phyloP scores from a whole-genome alignment of 2,113 vertebrate species.

The Orycteropus afer region DNA sequence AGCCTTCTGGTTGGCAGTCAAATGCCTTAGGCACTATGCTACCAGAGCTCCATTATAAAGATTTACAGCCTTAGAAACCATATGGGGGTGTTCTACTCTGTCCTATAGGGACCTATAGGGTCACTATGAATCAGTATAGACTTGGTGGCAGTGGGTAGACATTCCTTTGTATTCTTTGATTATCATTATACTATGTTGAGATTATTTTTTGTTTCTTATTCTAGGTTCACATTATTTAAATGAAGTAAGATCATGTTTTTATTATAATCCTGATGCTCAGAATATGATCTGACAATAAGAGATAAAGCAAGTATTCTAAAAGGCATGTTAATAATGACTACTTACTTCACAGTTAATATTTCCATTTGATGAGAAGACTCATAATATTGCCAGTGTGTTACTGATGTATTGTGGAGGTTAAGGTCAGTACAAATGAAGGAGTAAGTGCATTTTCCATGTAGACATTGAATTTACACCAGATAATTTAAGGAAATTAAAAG shows the following conservation, averaged over 20 bases:
- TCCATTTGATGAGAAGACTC: not conserved
- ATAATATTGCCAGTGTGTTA: not conserved
- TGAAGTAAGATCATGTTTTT: not conserved
- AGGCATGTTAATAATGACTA: not conserved
- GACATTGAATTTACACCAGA: not conserved
- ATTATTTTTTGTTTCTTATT: not conserved
- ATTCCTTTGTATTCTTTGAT: not conserved
- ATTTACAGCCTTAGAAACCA: no score
- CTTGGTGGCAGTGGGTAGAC: not conserved
- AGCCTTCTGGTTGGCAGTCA: no score
- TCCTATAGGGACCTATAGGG: not conserved
- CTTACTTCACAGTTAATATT: not conserved
- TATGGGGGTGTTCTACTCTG: no score
- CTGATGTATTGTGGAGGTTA: not conserved
- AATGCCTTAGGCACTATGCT: no score
- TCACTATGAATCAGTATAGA: not conserved
- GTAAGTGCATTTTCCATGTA: not conserved
- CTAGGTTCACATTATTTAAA: not conserved
- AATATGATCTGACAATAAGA: not conserved
- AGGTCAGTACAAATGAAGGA: not conserved
- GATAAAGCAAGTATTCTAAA: not conserved
- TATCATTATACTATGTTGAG: not conserved
- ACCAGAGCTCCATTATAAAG: no score
- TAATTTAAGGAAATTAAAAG: not conserved
- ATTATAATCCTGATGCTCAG: not conserved